Conservation (phyloP, 2,797 vertebrate genomes). For the Poecile montanus region DNA sequence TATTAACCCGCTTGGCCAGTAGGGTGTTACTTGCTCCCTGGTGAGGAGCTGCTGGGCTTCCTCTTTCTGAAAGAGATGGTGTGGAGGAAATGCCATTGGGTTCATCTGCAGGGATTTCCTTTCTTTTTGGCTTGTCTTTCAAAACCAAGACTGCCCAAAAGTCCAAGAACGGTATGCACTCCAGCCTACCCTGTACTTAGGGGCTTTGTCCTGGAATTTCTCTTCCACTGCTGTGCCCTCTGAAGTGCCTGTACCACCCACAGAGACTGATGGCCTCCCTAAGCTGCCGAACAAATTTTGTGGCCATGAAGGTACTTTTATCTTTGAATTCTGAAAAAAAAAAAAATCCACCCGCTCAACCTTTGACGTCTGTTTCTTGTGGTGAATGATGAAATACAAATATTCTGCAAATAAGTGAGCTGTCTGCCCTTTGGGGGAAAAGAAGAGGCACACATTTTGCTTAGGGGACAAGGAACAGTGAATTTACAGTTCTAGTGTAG, state of each 20-base stretch:
- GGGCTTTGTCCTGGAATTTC: background rate
- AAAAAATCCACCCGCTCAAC: background rate
- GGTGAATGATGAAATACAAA: slow-evolving; percentile 1
- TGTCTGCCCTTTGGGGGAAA: background rate
- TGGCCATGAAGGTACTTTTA: background rate
- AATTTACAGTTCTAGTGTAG: background rate
- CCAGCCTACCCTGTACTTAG: background rate
- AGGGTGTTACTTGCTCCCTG: background rate
- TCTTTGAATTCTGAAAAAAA: background rate
- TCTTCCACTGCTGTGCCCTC: background rate
- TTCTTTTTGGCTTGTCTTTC: slow-evolving; percentile 20
- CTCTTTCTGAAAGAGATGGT: background rate
- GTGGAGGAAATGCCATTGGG: background rate
- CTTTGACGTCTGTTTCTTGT: background rate
- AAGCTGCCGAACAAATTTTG: slow-evolving; percentile 34
- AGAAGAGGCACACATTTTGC: background rate
- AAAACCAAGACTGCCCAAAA: background rate
- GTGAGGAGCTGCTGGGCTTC: background rate
- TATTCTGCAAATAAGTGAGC: background rate
- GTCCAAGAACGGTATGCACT: background rate
- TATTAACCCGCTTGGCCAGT: slow-evolving; percentile 34
- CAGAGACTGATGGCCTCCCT: slow-evolving; percentile 19
- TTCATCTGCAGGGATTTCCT: background rate
- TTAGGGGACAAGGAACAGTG: background rate
- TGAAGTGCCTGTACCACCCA: slow-evolving; percentile 16